phyloP scores from a whole-genome alignment of 2,797 vertebrate genomes.

The Tragopan temminckii region DNA sequence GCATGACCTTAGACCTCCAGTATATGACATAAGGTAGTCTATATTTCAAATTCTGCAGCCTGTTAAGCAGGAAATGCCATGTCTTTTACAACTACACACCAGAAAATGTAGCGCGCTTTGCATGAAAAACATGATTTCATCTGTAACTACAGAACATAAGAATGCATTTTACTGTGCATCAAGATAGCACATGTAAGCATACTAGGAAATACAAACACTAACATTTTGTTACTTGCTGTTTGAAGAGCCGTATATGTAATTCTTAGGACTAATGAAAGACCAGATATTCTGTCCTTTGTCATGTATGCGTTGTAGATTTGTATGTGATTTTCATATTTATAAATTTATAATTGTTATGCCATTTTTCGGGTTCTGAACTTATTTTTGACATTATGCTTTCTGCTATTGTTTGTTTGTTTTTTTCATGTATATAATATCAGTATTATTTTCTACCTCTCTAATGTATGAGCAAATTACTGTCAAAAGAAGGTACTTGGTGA shows the following conservation, averaged over 20 bases:
- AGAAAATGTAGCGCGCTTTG: background rate
- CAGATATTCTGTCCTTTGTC: background rate
- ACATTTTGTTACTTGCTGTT: background rate
- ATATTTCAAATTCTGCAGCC: background rate
- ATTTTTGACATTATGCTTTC: background rate
- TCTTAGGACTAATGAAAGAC: background rate
- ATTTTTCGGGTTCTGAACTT: background rate
- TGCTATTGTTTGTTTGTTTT: accelerated
- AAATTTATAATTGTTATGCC: background rate
- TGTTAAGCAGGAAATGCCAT: background rate
- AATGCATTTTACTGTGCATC: background rate
- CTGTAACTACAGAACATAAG: background rate
- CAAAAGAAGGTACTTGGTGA: background rate
- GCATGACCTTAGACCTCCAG: conserved; percentile 93
- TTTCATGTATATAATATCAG: background rate
- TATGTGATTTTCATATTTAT: background rate
- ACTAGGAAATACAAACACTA: background rate
- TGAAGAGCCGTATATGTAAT: background rate
- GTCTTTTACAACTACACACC: background rate
- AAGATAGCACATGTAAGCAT: background rate
- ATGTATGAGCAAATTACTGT: background rate
- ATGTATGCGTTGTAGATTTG: background rate
- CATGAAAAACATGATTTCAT: background rate
- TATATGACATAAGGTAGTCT: conserved; percentile 91
- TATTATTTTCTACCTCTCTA: background rate